Percentiles rank a stretch among this genome's conserved stretches.
Evolutionary conservation across 2,797 vertebrate species (phyloP).

Genomic region (Tenualosa thibaudeaui): DNA sequence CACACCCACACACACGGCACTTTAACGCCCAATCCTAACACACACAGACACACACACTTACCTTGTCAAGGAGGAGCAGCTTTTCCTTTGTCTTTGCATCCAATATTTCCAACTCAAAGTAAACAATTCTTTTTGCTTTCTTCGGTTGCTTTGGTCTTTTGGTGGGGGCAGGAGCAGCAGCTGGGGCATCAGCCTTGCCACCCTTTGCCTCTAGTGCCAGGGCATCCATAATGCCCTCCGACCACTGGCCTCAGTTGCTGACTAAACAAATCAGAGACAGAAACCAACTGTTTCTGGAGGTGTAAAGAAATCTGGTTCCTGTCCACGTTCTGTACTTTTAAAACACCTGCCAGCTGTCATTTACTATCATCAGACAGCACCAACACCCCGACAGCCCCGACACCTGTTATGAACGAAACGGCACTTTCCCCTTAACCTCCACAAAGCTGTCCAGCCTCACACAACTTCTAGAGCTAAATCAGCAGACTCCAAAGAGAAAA

Average conservation of each 20-base stretch:
- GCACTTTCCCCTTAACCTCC: not conserved
- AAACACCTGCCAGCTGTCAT: slow-evolving; percentile 1
- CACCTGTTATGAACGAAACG: not conserved
- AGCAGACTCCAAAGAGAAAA: too few species aligned
- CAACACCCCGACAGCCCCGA: not conserved
- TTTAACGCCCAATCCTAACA: not conserved
- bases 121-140: slow-evolving; percentile 88
- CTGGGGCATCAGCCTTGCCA: slow-evolving; percentile 53
- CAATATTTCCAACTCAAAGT: slow-evolving; percentile 94
- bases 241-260: slow-evolving; percentile 7
- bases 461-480: not conserved
- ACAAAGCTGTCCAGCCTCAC: not conserved
- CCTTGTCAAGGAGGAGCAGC: slow-evolving; percentile 92
- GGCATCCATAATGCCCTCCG: slow-evolving; percentile 69
- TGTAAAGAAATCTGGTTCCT: not conserved
- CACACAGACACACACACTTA: slow-evolving; percentile 56
- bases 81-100: slow-evolving; percentile 88
- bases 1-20: not conserved
- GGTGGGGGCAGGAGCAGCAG: slow-evolving; percentile 59
- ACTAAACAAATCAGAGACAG: not conserved
- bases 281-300: not conserved
- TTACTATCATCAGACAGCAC: not conserved
- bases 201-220: slow-evolving; percentile 78
- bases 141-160: slow-evolving; percentile 75
- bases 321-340: not conserved